A percentile compares a stretch with the other conserved stretches of the same genome.
These are phyloP conservation scores for Archips xylosteana DNA, from an alignment of 2,888 invertebrate genomes.

Conservation along the genomic window DNA sequence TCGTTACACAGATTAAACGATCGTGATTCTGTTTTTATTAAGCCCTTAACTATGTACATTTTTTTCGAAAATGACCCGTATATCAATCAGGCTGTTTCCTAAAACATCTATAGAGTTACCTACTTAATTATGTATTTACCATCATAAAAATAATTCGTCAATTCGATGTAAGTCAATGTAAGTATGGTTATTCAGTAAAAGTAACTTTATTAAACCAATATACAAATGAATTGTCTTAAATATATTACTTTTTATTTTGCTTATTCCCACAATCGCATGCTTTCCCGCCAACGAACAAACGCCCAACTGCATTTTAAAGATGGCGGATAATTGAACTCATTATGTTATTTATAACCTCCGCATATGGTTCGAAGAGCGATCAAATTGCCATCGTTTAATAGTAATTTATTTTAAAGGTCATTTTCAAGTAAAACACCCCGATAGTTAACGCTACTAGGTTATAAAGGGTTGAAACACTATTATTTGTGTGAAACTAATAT, in stretches of 20 bases:
- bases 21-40: too few relatives aligned
- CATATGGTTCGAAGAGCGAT: conserved; percentile 62
- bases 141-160: too few relatives aligned
- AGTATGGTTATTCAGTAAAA: too few relatives aligned
- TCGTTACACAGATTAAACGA: too few relatives aligned
- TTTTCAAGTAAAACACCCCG: conserved; percentile 40
- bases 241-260: background rate
- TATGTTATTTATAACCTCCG: conserved; percentile 68
- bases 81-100: too few relatives aligned
- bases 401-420: conserved; percentile 67
- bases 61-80: too few relatives aligned
- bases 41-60: too few relatives aligned
- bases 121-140: too few relatives aligned
- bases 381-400: conserved; percentile 66
- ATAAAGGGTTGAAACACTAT: conserved; percentile 4
- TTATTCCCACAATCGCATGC: conserved; percentile 1
- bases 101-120: too few relatives aligned
- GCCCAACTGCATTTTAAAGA: conserved; percentile 57
- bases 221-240: background rate
- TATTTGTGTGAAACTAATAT: background rate
- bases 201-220: background rate
- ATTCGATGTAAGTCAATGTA: too few relatives aligned
- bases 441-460: conserved; percentile 33
- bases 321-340: conserved; percentile 70
- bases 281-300: conserved; percentile 47